Evolutionary conservation across 2,888 invertebrate species (phyloP), one percentile per base, ranked within the genome.

Genomic region (Drosophila tripunctata): DNA sequence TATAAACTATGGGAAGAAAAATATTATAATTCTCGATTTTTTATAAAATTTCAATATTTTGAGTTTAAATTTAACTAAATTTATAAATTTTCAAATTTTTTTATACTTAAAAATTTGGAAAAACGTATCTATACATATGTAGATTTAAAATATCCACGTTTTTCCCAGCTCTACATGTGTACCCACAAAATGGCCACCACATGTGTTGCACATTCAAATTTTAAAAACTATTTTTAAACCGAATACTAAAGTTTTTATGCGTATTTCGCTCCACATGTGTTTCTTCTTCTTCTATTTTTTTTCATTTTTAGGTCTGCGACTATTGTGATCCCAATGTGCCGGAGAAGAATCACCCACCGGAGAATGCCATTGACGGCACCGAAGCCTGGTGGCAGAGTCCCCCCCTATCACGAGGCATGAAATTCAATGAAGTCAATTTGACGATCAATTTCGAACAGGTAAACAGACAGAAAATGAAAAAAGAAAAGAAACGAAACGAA

Each of bases 301-400:
- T 4, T 52, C 31, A 43, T 89, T 6, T 58, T 19, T 93, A 99
- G 96, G 96, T 97, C 81, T 99, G 99, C 92, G 99, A 98, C 91
- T 94, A 94, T 75, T 99, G 99, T 90, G 96, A 98, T 91, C 94
- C 95, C 17, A 93, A 93, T 22, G 93, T 93, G 76, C 94, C 95
- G 7, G 94, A 94, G 57, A 95, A 96, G 91, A 93, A 93, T 82
- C 99, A 99, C 92, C 97, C 97, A 0, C 96, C 98, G 0, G 95
- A 96, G 89, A 95, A 95, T 91, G 99, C 99, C 2, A 97, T 98
- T 76, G 99, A 99, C 90, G 98, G 98, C n/a, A 95, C 96, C 90
- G 97, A 97, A 91, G 95, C 95, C 38, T 98, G 98, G 97, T 99
- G 99, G 99, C 99, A 99, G 93, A 98, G 98, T 89, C 99, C 99